A percentile compares a stretch with the other conserved stretches of the same genome.
phyloP scores from a whole-genome alignment of 2,888 invertebrate genomes.

The Argyra leucocephala region DNA sequence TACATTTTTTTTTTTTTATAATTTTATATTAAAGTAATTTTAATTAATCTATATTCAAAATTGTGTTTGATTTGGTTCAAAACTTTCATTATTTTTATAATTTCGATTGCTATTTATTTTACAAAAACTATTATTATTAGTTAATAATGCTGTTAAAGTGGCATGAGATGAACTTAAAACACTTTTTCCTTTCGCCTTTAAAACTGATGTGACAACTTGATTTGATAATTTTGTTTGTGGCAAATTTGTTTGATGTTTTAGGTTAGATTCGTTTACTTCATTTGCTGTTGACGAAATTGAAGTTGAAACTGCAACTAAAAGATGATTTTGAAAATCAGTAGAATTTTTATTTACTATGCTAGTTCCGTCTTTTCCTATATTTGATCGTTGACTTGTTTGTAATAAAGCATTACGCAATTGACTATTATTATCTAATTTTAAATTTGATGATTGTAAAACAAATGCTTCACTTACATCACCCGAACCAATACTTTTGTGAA shows the following conservation, averaged over 20 bases:
- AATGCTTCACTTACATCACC: neutral
- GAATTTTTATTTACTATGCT: neutral
- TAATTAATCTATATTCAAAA: too few relatives aligned
- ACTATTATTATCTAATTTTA: constrained; percentile 27
- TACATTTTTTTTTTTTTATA: too few relatives aligned
- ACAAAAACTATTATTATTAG: constrained; percentile 28
- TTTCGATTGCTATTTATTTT: constrained; percentile 12
- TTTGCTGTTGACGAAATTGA: constrained; percentile 14
- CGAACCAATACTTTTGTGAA: neutral
- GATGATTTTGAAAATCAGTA: constrained; percentile 8
- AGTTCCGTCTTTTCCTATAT: neutral
- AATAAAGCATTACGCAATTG: constrained; percentile 39
- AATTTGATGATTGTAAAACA: too few relatives aligned
- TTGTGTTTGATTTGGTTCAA: constrained; percentile 12
- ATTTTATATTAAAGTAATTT: too few relatives aligned
- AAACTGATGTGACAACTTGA: neutral
- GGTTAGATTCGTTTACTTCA: constrained; percentile 19
- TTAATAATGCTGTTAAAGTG: constrained; percentile 40
- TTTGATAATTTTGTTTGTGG: constrained; percentile 13
- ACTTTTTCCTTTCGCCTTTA: constrained; percentile 24
- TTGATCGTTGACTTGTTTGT: constrained; percentile 30
- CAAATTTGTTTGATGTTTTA: constrained; percentile 20
- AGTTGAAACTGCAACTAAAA: constrained; percentile 10
- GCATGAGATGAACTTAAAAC: constrained; percentile 42
- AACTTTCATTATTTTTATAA: constrained; percentile 14